Percentiles rank a stretch among this genome's conserved stretches.
Conservation (phyloP, 1,140 invertebrate genomes). For the Bombus pascuorum region DNA sequence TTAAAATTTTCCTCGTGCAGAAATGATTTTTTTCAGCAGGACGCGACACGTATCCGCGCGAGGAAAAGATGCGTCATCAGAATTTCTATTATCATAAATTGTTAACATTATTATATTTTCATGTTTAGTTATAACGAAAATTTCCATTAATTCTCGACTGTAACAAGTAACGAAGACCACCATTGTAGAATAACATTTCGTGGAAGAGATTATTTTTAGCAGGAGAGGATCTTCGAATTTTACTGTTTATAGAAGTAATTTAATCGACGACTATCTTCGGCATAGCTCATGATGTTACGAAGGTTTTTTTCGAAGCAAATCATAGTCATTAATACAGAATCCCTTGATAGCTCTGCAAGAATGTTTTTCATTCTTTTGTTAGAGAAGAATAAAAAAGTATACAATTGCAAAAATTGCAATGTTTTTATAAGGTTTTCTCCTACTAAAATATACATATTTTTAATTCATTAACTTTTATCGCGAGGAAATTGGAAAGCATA, state of each 20-base stretch:
- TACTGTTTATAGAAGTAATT: conserved; percentile 22
- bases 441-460: too few relatives aligned
- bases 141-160: background rate
- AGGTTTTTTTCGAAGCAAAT: too few relatives aligned
- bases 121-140: background rate
- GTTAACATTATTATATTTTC: conserved; percentile 12
- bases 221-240: background rate
- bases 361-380: background rate
- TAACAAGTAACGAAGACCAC: too few relatives aligned
- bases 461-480: background rate
- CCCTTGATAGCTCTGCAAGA: background rate
- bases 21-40: background rate
- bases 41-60: background rate
- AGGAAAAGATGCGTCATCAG: conserved; percentile 10
- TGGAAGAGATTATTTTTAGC: conserved; percentile 15
- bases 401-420: background rate
- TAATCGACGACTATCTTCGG: conserved; percentile 11
- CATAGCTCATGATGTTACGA: background rate
- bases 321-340: too few relatives aligned
- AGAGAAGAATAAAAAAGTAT: background rate
- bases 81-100: conserved; percentile 15
- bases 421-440: too few relatives aligned
- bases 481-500: background rate
- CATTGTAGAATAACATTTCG: background rate
- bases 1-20: conserved; percentile 2